Base-by-base conservation (phyloP, 2,113 vertebrate genomes). In the Coregonus clupeaformis region DNA sequence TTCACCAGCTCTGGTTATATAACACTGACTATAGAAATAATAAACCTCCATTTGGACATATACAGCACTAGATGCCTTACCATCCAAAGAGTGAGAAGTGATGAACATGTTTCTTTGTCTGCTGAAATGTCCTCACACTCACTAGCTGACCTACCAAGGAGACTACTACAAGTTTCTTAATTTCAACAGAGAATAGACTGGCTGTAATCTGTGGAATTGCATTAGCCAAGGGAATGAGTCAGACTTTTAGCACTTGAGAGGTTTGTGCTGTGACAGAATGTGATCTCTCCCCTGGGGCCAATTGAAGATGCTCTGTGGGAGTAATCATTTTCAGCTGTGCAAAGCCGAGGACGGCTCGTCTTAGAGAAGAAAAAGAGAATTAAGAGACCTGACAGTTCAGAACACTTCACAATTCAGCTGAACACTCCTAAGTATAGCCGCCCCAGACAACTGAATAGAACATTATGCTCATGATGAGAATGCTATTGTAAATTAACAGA, bases 251-350 rank as follows among this genome's bases (percentile, higher is more conserved):
- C 87, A 89, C 88, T 91, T 72, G 77, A 86, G 88, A 89, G 88
- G 87, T 87, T 80, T 88, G 88, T 77, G 73, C 86, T 68, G 86
- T 88, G 87, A 86, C 84, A 89, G 85, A 89, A 88, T 87, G 87
- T 80, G 87, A 90, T 90, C 89, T 89, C 86, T 91, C 89, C 90
- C 90, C 86, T 81, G 89, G 86, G 88, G 90, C 85, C 90, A 91
- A 91, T 91, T 91, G 90, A 91, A 90, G 89, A 90, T 82, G 87
- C 89, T 90, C 89, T 82, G 84, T 81, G 86, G 88, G 88, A 87
- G 89, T 86, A 90, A 91, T 90, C 86, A 91, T 90, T 91, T 91
- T 91, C 87, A 80, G 87, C 85, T 85, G 80, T 79, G 82, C 88
- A 45, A 47, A 68, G 89, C 83, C 84, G 77, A 85, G 83, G 62